A percentile compares a stretch with the other conserved stretches of the same genome.
These are phyloP conservation scores for Tenthredo mesomela DNA, from an alignment of 2,888 invertebrate genomes.

Conservation along the genomic window DNA sequence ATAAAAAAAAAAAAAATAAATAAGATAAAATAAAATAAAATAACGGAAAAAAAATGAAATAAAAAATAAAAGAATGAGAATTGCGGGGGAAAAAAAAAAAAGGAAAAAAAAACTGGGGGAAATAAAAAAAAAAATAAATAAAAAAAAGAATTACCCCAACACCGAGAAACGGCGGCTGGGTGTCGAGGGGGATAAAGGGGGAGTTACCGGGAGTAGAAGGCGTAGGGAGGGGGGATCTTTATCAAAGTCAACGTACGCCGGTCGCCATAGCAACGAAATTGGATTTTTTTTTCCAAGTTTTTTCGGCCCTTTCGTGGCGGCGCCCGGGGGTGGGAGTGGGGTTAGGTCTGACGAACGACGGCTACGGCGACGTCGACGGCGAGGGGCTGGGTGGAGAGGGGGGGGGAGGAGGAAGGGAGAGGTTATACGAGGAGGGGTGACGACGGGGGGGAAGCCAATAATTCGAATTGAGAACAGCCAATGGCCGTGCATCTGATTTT, in stretches of 20 bases:
- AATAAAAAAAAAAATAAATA: neutral
- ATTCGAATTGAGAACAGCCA: constrained; percentile 78
- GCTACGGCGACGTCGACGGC: constrained; percentile 56
- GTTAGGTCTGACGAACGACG: constrained; percentile 50
- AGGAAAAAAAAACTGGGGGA: constrained; percentile 1
- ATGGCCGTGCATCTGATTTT: constrained; percentile 78
- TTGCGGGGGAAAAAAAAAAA: constrained; percentile 51
- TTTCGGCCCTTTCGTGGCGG: constrained; percentile 73
- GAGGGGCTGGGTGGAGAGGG: constrained; percentile 58
- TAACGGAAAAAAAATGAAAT: neutral
- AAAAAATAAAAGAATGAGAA: constrained; percentile 49
- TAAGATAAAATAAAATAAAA: constrained; percentile 54
- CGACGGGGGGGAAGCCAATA: constrained; percentile 73
- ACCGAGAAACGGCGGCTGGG: constrained; percentile 41
- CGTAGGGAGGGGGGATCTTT: constrained; percentile 73
- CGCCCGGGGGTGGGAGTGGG: constrained; percentile 58
- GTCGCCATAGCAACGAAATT: constrained; percentile 78
- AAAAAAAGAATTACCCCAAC: constrained; percentile 48
- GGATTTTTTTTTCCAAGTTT: constrained; percentile 77
- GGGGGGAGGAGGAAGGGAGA: constrained; percentile 61
- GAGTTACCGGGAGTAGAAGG: constrained; percentile 33
- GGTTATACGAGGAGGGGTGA: constrained; percentile 73
- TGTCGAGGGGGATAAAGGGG: constrained; percentile 35
- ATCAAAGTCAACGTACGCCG: constrained; percentile 78
- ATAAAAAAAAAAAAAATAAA: constrained; percentile 18